These are phyloP conservation scores for Nymphalis polychloros DNA, from an alignment of 2,888 invertebrate species.

Conservation along the genomic window DNA sequence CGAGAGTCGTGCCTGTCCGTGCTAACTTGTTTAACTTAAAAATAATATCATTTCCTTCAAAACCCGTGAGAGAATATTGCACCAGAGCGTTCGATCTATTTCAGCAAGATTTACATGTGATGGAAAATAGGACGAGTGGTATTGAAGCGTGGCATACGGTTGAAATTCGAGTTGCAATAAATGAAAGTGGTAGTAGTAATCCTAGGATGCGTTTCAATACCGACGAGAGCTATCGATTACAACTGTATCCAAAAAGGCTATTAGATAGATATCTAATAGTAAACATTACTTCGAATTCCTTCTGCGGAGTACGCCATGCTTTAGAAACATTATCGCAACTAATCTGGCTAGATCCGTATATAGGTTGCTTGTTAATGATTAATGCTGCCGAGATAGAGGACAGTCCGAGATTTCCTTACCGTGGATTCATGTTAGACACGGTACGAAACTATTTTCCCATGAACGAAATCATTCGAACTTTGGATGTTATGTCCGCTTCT, in stretches of 20 bases:
- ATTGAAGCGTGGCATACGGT: conserved; percentile 68
- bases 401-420: conserved; percentile 87
- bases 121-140: conserved; percentile 60
- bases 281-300: conserved; percentile 84
- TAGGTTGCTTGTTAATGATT: conserved; percentile 82
- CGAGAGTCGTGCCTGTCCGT: conserved; percentile 82
- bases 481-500: conserved; percentile 92
- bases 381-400: conserved; percentile 86
- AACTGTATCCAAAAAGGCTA: conserved; percentile 71
- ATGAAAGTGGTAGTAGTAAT: conserved; percentile 61
- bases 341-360: conserved; percentile 86
- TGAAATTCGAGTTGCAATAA: conserved; percentile 71
- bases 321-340: conserved; percentile 89
- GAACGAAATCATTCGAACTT: conserved; percentile 84
- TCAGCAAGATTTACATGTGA: conserved; percentile 65
- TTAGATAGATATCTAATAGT: conserved; percentile 73
- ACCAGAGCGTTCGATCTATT: conserved; percentile 72
- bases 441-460: conserved; percentile 92
- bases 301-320: conserved; percentile 88
- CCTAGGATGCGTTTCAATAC: conserved; percentile 83
- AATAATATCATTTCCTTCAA: conserved; percentile 56
- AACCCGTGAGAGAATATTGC: conserved; percentile 58
- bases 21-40: conserved; percentile 77
- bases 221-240: conserved; percentile 87
- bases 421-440: conserved; percentile 94